Evolutionary conservation across 1,140 invertebrate species (phyloP).

Genomic region (Diprion similis): DNA sequence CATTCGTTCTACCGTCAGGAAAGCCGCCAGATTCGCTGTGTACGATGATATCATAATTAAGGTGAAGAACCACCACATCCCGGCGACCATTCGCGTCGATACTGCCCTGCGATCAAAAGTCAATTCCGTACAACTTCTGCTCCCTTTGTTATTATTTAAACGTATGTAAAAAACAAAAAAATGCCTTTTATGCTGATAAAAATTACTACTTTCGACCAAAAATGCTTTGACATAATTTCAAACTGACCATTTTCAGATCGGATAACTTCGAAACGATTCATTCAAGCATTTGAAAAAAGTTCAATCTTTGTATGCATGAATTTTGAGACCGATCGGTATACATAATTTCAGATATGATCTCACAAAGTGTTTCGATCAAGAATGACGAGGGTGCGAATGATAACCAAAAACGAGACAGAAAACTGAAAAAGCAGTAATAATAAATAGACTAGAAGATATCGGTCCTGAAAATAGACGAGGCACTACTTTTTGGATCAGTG

Average conservation of each 20-base stretch:
- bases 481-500: too few species aligned
- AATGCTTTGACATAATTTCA: too few species aligned
- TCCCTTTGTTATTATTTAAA: not conserved
- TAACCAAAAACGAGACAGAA: not conserved
- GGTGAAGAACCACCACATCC: conserved; percentile 98
- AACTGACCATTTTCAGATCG: too few species aligned
- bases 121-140: conserved; percentile 9
- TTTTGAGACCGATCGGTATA: too few species aligned
- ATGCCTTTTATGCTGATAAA: too few species aligned
- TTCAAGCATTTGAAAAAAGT: too few species aligned
- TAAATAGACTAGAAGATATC: not conserved
- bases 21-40: conserved; percentile 96
- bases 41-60: conserved; percentile 98
- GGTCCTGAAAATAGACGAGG: too few species aligned
- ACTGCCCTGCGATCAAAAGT: conserved; percentile 70
- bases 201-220: too few species aligned
- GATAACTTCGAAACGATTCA: too few species aligned
- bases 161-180: not conserved
- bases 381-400: not conserved
- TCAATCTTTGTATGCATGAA: too few species aligned
- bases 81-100: conserved; percentile 88
- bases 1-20: conserved; percentile 95
- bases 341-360: not conserved
- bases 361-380: not conserved
- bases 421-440: not conserved